A percentile compares a stretch with the other conserved stretches of the same genome.
phyloP scores from a whole-genome alignment of 2,797 vertebrate species.

The Sus cebifrons region DNA sequence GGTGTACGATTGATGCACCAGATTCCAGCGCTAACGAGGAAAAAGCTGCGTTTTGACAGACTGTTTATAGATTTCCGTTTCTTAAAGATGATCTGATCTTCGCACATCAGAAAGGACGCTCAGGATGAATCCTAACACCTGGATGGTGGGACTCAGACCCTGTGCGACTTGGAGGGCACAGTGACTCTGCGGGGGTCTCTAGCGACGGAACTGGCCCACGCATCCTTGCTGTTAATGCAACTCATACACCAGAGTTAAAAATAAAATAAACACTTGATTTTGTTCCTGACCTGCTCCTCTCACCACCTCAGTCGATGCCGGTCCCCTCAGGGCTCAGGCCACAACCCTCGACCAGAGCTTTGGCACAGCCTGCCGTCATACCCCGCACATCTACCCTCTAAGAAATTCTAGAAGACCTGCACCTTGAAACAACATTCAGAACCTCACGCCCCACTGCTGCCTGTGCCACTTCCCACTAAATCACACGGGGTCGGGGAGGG shows the following conservation, averaged over 20 bases:
- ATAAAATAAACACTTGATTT: background rate
- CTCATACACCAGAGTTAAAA: background rate
- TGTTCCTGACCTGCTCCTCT: background rate
- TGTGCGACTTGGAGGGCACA: background rate
- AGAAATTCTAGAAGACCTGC: background rate
- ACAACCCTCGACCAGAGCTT: background rate
- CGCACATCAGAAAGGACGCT: background rate
- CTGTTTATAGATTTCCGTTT: background rate
- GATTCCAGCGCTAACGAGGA: background rate
- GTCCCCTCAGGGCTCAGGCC: background rate
- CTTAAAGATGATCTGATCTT: background rate
- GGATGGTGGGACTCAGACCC: background rate
- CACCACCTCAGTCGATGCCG: background rate
- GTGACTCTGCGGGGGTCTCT: background rate
- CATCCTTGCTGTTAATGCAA: background rate
- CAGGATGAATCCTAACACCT: background rate
- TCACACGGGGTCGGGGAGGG: background rate
- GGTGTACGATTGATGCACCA: background rate
- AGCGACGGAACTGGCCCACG: background rate
- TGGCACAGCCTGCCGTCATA: background rate
- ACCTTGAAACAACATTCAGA: background rate
- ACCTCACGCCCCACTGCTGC: background rate
- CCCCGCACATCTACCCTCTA: background rate
- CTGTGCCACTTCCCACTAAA: background rate
- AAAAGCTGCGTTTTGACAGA: background rate